Evolutionary conservation across 2,113 vertebrate species (phyloP).

Genomic region (Plectropomus leopardus): DNA sequence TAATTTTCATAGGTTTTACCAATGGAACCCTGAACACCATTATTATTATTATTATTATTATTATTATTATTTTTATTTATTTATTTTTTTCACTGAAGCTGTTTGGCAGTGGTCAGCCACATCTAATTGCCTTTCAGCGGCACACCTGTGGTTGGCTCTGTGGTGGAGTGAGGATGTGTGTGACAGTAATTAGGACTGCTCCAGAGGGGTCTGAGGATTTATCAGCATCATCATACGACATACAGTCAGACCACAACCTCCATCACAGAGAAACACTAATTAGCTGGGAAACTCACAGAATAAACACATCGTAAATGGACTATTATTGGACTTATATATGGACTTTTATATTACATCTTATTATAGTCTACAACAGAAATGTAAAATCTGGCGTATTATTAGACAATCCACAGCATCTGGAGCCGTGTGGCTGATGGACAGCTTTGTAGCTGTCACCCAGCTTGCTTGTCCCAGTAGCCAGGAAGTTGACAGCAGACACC

Average conservation of each 20-base stretch:
- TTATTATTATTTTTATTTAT: too few relatives aligned
- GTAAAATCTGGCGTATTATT: neutral
- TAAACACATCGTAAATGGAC: neutral
- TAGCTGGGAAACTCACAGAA: conserved; percentile 22
- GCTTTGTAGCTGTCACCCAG: conserved; percentile 4
- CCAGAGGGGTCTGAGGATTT: conserved; percentile 48
- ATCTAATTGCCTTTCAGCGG: conserved; percentile 37
- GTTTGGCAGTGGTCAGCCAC: conserved; percentile 9
- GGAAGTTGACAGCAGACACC: conserved; percentile 7
- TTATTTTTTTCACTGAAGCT: conserved; percentile 18
- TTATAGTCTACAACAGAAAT: neutral
- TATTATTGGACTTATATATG: neutral
- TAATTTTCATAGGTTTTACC: neutral
- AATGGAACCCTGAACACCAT: neutral
- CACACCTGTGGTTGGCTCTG: conserved; percentile 35
- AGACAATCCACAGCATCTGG: conserved; percentile 18
- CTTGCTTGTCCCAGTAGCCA: conserved; percentile 1
- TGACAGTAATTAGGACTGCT: conserved; percentile 43
- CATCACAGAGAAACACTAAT: conserved; percentile 29
- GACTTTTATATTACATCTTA: neutral
- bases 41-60: conserved; percentile 19
- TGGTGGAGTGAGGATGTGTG: neutral
- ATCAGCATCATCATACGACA: conserved; percentile 31
- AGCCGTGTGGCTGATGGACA: neutral
- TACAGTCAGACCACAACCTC: conserved; percentile 23